A percentile compares a stretch with the other conserved stretches of the same genome.
phyloP scores from a whole-genome alignment of 2,888 invertebrate genomes.

The Drepanosiphum platanoidis region DNA sequence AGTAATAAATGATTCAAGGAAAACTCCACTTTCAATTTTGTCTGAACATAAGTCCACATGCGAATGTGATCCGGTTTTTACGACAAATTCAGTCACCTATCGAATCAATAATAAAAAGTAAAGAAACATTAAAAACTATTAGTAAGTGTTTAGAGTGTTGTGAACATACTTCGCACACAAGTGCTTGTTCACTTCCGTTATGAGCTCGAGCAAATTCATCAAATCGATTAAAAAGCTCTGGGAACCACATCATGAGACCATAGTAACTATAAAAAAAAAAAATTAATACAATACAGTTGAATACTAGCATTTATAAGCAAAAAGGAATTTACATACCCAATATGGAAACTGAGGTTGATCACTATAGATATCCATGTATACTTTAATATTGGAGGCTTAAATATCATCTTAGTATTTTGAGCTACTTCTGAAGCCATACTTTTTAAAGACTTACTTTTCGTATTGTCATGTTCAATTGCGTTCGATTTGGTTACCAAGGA shows the following conservation, averaged over 20 bases:
- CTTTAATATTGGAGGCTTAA: conserved; percentile 82
- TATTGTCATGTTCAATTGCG: conserved; percentile 37
- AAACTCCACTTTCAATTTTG: conserved; percentile 81
- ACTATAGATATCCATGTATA: conserved; percentile 86
- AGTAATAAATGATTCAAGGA: conserved; percentile 87
- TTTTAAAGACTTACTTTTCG: conserved; percentile 66
- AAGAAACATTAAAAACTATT: conserved; percentile 9
- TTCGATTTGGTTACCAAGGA: conserved; percentile 61
- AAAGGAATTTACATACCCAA: conserved; percentile 73
- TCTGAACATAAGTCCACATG: conserved; percentile 73
- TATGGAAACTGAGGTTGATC: conserved; percentile 93
- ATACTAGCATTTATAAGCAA: conserved; percentile 6
- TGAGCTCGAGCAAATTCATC: conserved; percentile 80
- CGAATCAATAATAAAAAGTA: not conserved
- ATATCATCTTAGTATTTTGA: conserved; percentile 83
- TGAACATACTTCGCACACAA: conserved; percentile 66
- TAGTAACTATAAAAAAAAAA: conserved; percentile 76
- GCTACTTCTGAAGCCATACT: conserved; percentile 81
- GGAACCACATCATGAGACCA: conserved; percentile 97
- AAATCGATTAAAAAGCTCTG: conserved; percentile 90
- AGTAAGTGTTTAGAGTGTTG: too few relatives aligned
- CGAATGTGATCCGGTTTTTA: conserved; percentile 75
- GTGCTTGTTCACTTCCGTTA: conserved; percentile 69
- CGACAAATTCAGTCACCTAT: conserved; percentile 80
- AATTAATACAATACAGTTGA: not conserved